These are phyloP conservation scores for Formicarius rufipectus DNA, from an alignment of 2,113 vertebrate genomes.

Conservation along the genomic window DNA sequence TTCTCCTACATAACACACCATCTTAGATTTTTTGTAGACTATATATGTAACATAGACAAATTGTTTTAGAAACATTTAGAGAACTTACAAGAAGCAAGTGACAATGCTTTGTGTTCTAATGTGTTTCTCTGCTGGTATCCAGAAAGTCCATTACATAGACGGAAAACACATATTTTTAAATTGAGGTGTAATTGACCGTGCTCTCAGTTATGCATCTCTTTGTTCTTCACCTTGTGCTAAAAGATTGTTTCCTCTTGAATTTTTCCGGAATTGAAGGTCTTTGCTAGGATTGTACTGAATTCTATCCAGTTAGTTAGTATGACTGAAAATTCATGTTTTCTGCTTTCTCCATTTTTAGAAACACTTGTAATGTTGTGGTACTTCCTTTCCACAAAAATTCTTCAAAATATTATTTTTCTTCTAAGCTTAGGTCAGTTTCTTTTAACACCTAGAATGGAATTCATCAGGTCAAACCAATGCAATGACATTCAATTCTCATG, in stretches of 20 bases:
- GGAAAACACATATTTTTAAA: not conserved
- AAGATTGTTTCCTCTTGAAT: not conserved
- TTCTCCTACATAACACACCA: fast-evolving
- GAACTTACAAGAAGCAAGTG: not conserved
- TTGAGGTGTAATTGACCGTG: not conserved
- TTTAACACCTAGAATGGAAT: not conserved
- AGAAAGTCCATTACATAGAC: not conserved
- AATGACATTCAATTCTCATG: not conserved
- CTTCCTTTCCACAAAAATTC: not conserved
- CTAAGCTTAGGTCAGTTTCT: not conserved
- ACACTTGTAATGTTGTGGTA: not conserved
- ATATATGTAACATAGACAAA: not conserved
- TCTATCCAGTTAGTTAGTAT: not conserved
- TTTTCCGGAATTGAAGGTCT: not conserved
- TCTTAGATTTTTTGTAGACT: fast-evolving
- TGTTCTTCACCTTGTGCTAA: not conserved
- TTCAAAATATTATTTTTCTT: not conserved
- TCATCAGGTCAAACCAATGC: not conserved
- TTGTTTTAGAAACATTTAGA: not conserved
- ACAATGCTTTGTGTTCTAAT: not conserved
- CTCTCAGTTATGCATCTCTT: not conserved
- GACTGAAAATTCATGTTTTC: not conserved
- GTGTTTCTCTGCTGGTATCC: not conserved
- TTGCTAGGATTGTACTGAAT: not conserved
- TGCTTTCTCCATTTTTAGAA: not conserved